phyloP scores from a whole-genome alignment of 1,140 invertebrate species.

The Drosophila bocqueti region DNA sequence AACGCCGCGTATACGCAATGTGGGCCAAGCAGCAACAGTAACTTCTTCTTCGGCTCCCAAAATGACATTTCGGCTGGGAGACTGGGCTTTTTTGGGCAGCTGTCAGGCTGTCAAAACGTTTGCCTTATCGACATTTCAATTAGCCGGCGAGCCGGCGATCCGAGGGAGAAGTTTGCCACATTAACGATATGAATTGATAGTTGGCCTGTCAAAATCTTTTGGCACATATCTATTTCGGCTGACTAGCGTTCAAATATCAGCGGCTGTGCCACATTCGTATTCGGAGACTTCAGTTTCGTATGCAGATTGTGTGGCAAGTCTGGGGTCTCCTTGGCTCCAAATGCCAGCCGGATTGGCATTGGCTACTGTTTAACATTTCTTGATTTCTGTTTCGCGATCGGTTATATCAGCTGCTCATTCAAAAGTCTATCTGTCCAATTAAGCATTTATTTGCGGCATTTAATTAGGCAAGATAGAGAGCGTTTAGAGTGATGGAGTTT shows the following conservation, averaged over 20 bases:
- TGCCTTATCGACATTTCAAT: conserved; percentile 80
- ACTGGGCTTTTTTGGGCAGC: conserved; percentile 29
- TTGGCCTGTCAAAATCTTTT: conserved; percentile 77
- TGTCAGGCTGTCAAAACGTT: conserved; percentile 67
- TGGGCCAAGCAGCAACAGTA: conserved; percentile 52
- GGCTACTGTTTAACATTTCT: conserved; percentile 52
- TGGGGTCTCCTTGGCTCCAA: conserved; percentile 28
- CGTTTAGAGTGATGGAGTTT: conserved; percentile 29
- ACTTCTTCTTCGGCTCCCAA: conserved; percentile 55
- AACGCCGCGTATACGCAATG: conserved; percentile 78
- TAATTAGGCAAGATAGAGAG: conserved; percentile 74
- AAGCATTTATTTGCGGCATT: conserved; percentile 73
- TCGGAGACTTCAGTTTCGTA: conserved; percentile 20
- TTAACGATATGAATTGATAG: conserved; percentile 66
- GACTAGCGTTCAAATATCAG: conserved; percentile 66
- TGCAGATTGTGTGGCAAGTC: conserved; percentile 70
- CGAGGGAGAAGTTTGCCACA: conserved; percentile 53
- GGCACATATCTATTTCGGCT: conserved; percentile 74
- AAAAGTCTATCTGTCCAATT: conserved; percentile 81
- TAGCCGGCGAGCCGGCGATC: conserved; percentile 58
- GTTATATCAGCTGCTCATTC: conserved; percentile 54
- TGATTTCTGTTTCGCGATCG: conserved; percentile 23
- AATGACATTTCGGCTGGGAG: conserved; percentile 47
- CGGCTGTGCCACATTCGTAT: conserved; percentile 32
- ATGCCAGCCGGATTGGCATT: conserved; percentile 52